phyloP scores from a whole-genome alignment of 2,888 invertebrate genomes.

The Anaspis maculata region DNA sequence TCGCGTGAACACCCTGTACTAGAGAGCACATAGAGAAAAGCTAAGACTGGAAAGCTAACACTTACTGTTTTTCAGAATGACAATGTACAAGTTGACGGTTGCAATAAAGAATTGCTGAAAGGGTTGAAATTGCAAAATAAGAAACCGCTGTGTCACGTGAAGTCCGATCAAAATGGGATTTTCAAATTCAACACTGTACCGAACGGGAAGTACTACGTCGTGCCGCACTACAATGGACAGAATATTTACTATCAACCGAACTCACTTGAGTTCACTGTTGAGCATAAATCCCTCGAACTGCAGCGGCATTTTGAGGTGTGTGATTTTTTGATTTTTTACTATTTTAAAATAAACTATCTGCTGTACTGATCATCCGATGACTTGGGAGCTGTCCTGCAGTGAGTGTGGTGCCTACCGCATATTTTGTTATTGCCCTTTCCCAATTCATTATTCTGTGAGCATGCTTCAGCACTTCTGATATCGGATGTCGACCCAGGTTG shows the following conservation, averaged over 20 bases:
- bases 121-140: slow-evolving; percentile 44
- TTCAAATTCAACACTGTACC: slow-evolving; percentile 75
- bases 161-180: slow-evolving; percentile 62
- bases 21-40: too few relatives aligned
- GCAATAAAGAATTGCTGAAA: slow-evolving; percentile 50
- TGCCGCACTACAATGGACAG: slow-evolving; percentile 58
- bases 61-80: slow-evolving; percentile 11
- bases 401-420: too few relatives aligned
- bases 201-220: slow-evolving; percentile 69
- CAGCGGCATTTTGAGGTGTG: slow-evolving; percentile 60
- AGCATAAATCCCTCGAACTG: slow-evolving; percentile 57
- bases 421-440: too few relatives aligned
- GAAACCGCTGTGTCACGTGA: slow-evolving; percentile 64
- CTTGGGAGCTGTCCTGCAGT: too few relatives aligned
- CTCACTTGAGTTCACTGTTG: slow-evolving; percentile 59
- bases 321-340: slow-evolving; percentile 2
- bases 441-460: too few relatives aligned
- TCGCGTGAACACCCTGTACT: too few relatives aligned
- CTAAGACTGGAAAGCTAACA: too few relatives aligned
- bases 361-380: too few relatives aligned
- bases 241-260: slow-evolving; percentile 71
- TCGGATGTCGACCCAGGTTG: too few relatives aligned
- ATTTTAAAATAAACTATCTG: too few relatives aligned
- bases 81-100: slow-evolving; percentile 45
- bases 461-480: too few relatives aligned